Evolutionary conservation across 2,113 vertebrate genomes (phyloP).

Genomic region (Bubo blakistoni): DNA sequence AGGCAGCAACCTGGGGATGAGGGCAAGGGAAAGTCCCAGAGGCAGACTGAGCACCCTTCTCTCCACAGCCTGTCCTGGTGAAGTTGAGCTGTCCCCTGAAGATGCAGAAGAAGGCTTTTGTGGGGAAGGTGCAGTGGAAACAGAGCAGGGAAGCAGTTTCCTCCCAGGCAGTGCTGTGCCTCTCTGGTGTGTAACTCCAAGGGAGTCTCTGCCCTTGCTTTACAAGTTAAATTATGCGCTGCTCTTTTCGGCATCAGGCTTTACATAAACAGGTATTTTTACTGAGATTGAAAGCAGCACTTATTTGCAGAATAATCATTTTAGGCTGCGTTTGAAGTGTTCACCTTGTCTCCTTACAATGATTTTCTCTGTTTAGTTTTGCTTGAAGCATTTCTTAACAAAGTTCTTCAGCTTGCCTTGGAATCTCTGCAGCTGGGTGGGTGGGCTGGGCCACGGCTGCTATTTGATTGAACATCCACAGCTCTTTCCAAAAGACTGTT

Average conservation of each 20-base stretch:
- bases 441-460: neutral
- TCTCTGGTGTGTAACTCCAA: neutral
- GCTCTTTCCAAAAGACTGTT: neutral
- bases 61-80: rapidly evolving
- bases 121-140: rapidly evolving
- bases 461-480: neutral
- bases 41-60: neutral
- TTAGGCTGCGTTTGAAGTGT: slow-evolving; percentile 9
- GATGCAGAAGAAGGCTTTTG: neutral
- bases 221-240: neutral
- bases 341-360: neutral
- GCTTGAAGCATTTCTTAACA: slow-evolving; percentile 27
- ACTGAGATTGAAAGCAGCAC: neutral
- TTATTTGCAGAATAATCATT: slow-evolving; percentile 53
- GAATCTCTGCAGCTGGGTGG: neutral
- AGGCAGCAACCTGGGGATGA: neutral
- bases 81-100: neutral
- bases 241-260: neutral
- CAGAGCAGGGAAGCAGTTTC: neutral
- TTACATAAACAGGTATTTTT: slow-evolving; percentile 2
- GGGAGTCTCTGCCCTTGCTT: neutral
- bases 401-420: neutral
- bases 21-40: neutral
- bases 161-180: neutral
- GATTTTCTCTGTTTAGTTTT: slow-evolving; percentile 24